Evolutionary conservation across 2,797 vertebrate species (phyloP).

Genomic region (Manis pentadactyla): DNA sequence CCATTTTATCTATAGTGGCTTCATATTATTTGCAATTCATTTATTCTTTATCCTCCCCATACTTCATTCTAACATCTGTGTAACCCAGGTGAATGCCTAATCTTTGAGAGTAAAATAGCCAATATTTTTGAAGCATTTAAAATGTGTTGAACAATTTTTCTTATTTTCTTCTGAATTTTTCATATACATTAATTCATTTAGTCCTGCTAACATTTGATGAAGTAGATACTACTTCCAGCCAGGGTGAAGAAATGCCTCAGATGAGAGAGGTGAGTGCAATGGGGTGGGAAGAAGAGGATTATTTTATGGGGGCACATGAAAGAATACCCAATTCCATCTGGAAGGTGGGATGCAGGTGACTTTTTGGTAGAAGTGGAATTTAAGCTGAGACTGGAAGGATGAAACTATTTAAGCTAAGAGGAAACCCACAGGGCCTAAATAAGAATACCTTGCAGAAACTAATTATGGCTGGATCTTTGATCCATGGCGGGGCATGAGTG

Average conservation of each 20-base stretch:
- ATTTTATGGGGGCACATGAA: background rate
- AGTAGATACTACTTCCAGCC: background rate
- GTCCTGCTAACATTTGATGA: background rate
- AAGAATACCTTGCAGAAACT: background rate
- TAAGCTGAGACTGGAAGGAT: background rate
- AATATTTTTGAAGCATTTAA: slow-evolving; percentile 26
- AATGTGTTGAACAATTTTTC: background rate
- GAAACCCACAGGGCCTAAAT: background rate
- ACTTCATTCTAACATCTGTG: background rate
- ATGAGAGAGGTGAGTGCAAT: background rate
- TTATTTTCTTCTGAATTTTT: background rate
- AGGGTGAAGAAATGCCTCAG: background rate
- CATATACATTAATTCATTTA: background rate
- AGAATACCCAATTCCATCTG: background rate
- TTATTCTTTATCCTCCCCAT: slow-evolving; percentile 2
- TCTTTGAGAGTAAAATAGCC: slow-evolving; percentile 22
- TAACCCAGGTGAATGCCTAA: background rate
- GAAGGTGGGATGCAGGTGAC: background rate
- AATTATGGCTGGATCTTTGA: background rate
- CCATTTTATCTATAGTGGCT: background rate
- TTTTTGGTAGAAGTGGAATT: background rate
- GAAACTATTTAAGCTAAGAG: background rate
- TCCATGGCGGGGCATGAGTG: background rate
- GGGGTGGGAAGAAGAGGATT: background rate
- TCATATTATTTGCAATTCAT: background rate